Conservation (phyloP, 2,113 vertebrate species). For the Ptychochromis oligacanthus region DNA sequence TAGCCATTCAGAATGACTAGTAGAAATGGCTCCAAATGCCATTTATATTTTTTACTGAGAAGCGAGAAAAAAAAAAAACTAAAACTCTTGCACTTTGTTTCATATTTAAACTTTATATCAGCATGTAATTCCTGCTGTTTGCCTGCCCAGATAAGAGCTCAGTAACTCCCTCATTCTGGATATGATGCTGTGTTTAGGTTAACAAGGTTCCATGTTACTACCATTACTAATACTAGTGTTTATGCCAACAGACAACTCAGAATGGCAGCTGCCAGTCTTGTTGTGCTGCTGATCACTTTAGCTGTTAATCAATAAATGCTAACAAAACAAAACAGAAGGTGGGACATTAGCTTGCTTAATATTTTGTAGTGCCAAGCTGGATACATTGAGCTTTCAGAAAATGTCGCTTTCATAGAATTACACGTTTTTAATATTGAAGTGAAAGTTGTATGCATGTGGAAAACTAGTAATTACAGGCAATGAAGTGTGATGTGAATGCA, state of each 20-base stretch:
- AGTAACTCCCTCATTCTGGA: not conserved
- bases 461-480: not conserved
- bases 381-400: not conserved
- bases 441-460: not conserved
- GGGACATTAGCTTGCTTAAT: not conserved
- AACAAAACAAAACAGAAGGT: not conserved
- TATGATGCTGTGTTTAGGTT: not conserved
- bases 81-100: not conserved
- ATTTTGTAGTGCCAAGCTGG: not conserved
- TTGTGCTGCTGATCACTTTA: not conserved
- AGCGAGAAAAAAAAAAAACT: not conserved
- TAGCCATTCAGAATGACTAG: not conserved
- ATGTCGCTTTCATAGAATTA: not conserved
- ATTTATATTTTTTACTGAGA: not conserved
- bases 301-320: not conserved
- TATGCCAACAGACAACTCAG: too few relatives aligned
- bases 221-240: not conserved
- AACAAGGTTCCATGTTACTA: too few relatives aligned
- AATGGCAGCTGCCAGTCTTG: not conserved
- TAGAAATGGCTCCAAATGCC: not conserved
- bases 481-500: not conserved
- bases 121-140: not conserved
- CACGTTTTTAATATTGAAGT: not conserved
- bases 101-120: not conserved
- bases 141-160: not conserved